Evolutionary conservation across 2,888 invertebrate species (phyloP).

Genomic region (Endomychus coccineus): DNA sequence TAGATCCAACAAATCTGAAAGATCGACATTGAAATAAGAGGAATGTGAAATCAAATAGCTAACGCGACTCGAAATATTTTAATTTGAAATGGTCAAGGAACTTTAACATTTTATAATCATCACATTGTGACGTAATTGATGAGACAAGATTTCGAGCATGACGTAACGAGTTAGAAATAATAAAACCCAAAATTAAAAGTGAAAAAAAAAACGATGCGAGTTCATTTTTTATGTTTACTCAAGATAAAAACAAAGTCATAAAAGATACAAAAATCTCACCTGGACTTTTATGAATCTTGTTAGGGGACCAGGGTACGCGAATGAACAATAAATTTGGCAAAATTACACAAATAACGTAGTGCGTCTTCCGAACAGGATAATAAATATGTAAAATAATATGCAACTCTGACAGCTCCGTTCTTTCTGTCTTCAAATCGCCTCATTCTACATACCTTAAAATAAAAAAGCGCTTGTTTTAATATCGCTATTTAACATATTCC

Average conservation of each 20-base stretch:
- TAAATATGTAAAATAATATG: slow-evolving; percentile 32
- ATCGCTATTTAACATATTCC: neutral
- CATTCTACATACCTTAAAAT: neutral
- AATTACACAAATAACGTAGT: slow-evolving; percentile 27
- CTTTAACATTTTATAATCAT: no score
- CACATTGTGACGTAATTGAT: no score
- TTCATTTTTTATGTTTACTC: neutral
- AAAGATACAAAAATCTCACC: slow-evolving; percentile 26
- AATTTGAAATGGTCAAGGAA: no score
- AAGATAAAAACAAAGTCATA: slow-evolving; percentile 25
- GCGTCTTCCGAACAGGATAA: slow-evolving; percentile 23
- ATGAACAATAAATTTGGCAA: slow-evolving; percentile 30
- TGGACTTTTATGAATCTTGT: slow-evolving; percentile 31
- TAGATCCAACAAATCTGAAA: no score
- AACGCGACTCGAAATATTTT: no score
- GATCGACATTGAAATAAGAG: no score
- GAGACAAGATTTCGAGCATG: no score
- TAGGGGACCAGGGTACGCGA: slow-evolving; percentile 21
- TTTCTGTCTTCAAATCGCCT: slow-evolving; percentile 1
- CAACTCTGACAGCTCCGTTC: slow-evolving; percentile 1
- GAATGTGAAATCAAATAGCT: no score
- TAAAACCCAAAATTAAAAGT: no score
- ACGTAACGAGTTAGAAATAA: no score
- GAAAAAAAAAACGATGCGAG: no score
- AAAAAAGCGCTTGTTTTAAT: neutral